Evolutionary conservation across 2,888 invertebrate genomes (phyloP), one percentile per base, ranked within the genome.

Genomic region (Aporophyla nigra): DNA sequence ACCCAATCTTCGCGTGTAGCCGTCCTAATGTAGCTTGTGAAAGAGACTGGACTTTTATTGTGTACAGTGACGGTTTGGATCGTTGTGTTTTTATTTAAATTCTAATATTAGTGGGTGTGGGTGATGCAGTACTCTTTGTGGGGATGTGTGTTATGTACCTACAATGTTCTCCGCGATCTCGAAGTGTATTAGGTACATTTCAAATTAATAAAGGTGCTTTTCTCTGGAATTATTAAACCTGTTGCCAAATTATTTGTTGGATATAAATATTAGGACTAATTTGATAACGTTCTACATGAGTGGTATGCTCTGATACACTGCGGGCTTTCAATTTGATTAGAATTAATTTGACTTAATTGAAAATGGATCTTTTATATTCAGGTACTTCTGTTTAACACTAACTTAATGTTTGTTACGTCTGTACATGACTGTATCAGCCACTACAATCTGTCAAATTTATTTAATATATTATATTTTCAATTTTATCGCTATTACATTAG

Each of bases 1-100:
- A 74, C 74, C 74, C 73, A 70, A 86, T 80, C 61, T 72, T 76
- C 58, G 59, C 54, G 40, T 69, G 71, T 54, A 74, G 74, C 71
- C 62, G 53, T 59, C 72, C 83, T 83, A 71, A 73, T 59, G 73
- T 58, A 49, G 46, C 59, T 76, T 62, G 58, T 73, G 43, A 58
- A 71, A 65, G 56, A 65, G 46, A 62, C 70, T 12, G 43, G 54
- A 80, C 70, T 80, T 70, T 84, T 84, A 82, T 70, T 54, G 49
- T 73, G 19, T 56, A 51, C 46, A 27, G 49, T 27, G 46, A 65
- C 33, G 63, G 24, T 73, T 58, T 58, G 54, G 53, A 74, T 61
- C 27, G 66, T 19, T 27, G 46, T 33, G 10, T 14, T 62, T 79
- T 51, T 54, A 53, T 51, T 62, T 54, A 58, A 40, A 66, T 72